Conservation (phyloP, 2,113 vertebrate species). For the Ptyas mucosa region DNA sequence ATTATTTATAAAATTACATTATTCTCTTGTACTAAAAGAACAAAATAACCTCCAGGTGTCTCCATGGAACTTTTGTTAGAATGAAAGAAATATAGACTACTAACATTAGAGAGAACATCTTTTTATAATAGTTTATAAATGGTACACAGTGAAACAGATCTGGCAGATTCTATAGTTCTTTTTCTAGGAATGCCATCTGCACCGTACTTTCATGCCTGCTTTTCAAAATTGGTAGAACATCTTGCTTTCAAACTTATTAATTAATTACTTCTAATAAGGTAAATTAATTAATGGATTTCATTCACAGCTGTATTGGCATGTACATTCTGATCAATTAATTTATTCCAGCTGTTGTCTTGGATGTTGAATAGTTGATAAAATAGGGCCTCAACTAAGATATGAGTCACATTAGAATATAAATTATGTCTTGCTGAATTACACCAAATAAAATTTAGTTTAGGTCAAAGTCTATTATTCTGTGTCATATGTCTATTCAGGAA, state of each 20-base stretch:
- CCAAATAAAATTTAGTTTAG: background rate
- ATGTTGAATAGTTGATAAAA: slow-evolving; percentile 9
- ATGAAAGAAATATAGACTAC: background rate
- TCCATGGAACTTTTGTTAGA: background rate
- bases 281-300: background rate
- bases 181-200: background rate
- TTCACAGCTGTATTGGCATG: background rate
- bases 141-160: background rate
- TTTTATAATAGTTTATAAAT: background rate
- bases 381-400: background rate
- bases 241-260: slow-evolving; percentile 2
- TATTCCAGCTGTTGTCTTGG: background rate
- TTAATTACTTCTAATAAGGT: background rate
- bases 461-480: background rate
- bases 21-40: background rate
- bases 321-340: background rate
- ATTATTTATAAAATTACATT: background rate
- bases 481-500: background rate
- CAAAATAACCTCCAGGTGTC: background rate
- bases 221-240: slow-evolving; percentile 10
- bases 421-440: background rate
- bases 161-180: slow-evolving; percentile 7
- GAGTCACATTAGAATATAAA: background rate
- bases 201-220: background rate
- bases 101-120: slow-evolving; percentile 11